Evolutionary conservation across 2,888 invertebrate genomes (phyloP), one percentile per base, ranked within the genome.

Genomic region (Sphinx pinastri): DNA sequence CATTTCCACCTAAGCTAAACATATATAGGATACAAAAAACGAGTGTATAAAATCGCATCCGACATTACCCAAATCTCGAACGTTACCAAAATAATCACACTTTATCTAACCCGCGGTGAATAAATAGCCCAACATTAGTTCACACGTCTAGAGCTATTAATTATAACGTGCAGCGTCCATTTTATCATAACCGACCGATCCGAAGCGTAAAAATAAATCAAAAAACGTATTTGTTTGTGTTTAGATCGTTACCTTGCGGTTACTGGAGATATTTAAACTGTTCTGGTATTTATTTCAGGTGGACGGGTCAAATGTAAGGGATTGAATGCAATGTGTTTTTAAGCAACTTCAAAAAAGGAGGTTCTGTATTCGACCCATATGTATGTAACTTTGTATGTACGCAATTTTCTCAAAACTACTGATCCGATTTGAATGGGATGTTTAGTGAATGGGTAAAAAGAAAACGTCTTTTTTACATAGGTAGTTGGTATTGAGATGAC

Each of bases 61-160:
- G 55, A 19, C 19, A 55, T 11, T 55, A 19, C 11, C 12, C 11
- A 19, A 19, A 63, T 54, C 51, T 63, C 63, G 69, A 69, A 60
- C 60, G 54, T 19, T 45, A 14, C 63, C 31, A 52, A 14, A 69
- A 69, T 69, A 63, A 69, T 14, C 60, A 10, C 45, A 63, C 54
- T 45, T 69, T 45, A 69, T 31, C 66, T 69, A 72, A 70, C 73
- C 59, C 70, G 72, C 71, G 70, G 58, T 78, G 77, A 78, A 87
- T 81, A 85, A 83, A 87, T 87, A 82, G 69, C 67, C 68, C 57
- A 72, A 77, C 86, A 86, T 87, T 84, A 85, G 87, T 82, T 74
- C 73, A 72, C 79, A 77, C 80, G 78, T 81, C 81, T 74, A 76
- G 79, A 76, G 71, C 79, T 79, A 87, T 87, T 84, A 83, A 82